These are phyloP conservation scores for Barnardius zonarius DNA, from an alignment of 2,113 vertebrate species.

Conservation along the genomic window DNA sequence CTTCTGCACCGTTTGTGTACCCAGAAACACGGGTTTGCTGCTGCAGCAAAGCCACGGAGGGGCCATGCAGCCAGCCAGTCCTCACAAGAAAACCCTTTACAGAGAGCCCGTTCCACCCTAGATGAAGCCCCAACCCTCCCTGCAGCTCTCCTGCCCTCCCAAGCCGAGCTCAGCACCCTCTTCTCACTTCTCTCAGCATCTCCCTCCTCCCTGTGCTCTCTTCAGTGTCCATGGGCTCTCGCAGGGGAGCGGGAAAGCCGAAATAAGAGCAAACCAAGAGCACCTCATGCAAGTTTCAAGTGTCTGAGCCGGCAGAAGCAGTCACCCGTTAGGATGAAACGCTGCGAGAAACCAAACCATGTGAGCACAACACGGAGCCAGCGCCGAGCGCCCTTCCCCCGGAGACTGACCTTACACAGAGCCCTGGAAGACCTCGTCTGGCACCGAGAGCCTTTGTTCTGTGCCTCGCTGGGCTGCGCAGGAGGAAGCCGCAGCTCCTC, in stretches of 20 bases:
- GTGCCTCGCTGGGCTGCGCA: neutral
- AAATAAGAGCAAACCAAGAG: neutral
- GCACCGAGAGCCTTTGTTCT: neutral
- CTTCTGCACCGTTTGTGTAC: neutral
- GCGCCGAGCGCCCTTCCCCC: neutral
- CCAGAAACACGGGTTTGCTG: neutral
- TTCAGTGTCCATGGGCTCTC: neutral
- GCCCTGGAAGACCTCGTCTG: neutral
- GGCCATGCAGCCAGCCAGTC: accelerated
- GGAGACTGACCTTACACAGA: neutral
- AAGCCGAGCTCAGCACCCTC: neutral
- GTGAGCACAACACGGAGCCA: neutral
- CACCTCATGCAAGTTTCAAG: neutral
- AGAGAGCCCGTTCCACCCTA: neutral
- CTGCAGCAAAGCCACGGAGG: neutral
- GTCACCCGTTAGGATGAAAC: neutral
- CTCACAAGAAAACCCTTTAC: neutral
- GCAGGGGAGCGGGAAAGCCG: neutral
- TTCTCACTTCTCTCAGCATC: neutral
- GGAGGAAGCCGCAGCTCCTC: neutral
- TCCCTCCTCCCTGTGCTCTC: neutral
- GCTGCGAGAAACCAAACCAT: neutral
- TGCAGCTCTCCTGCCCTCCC: neutral
- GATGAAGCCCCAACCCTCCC: neutral
- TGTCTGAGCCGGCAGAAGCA: neutral